A percentile compares a stretch with the other conserved stretches of the same genome.
These are phyloP conservation scores for Aythya baeri DNA, from an alignment of 2,113 vertebrate species.

Conservation along the genomic window DNA sequence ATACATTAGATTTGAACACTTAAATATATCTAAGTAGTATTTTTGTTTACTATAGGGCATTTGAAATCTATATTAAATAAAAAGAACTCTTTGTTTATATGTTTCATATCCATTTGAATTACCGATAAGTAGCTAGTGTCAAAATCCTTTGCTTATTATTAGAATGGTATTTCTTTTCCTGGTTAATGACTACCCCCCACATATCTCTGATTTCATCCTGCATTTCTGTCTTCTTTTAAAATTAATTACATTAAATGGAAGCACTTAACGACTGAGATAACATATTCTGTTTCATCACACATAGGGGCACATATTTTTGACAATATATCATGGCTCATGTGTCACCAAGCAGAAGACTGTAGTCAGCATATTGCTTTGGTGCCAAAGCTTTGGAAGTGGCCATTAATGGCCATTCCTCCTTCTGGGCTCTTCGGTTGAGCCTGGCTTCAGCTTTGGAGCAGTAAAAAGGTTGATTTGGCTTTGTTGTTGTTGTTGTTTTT, in stretches of 20 bases:
- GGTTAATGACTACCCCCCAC: slow-evolving; percentile 12
- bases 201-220: slow-evolving; percentile 11
- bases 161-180: slow-evolving; percentile 36
- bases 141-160: slow-evolving; percentile 40
- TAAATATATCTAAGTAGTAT: not conserved
- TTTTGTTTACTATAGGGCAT: not conserved
- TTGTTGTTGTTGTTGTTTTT: not conserved
- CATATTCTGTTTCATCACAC: slow-evolving; percentile 39
- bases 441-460: not conserved
- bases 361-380: not conserved
- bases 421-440: not conserved
- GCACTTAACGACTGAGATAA: slow-evolving; percentile 5
- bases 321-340: not conserved
- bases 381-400: not conserved
- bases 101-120: not conserved
- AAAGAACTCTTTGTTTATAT: not conserved
- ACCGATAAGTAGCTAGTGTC: not conserved
- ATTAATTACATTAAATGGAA: slow-evolving; percentile 54
- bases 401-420: not conserved
- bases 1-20: not conserved
- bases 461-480: not conserved
- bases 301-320: slow-evolving; percentile 9
- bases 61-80: not conserved
- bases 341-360: not conserved
- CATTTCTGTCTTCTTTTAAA: slow-evolving; percentile 42